Base-by-base conservation (phyloP, 2,888 invertebrate species). In the Sycophila texana region DNA sequence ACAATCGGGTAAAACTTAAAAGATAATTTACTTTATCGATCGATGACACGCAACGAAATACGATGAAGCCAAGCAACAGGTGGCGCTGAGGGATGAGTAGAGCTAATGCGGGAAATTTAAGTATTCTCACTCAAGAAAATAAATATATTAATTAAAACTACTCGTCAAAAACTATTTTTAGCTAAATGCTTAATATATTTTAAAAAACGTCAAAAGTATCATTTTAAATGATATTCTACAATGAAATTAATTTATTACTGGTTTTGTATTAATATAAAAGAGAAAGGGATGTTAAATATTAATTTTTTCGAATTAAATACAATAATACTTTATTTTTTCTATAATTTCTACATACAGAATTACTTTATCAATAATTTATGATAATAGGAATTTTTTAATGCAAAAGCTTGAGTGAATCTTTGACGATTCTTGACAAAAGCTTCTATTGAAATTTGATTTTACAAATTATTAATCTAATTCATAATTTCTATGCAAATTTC, bases 251-350 rank as follows among this genome's bases (percentile, higher is more conserved):
- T 39, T 39, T 1, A 1, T 39, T 39, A 10, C 1, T 39, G 39
- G 1, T 39, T 39, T 39, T 39, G n/a, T 39, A 39, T 39, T 39
- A 39, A 7, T 10, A 39, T 7, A 63, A 47, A 47, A 13, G 10
- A 18, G 39, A 18, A 16, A 18, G 63, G 63, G 58, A 49, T 53
- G 2, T 22, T 55, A 75, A 74, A 57, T 75, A 60, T 30, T 63
- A 68, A 66, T 55, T 39, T 13, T n/a, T 16, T 20, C 55, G 10
- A 65, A n/a, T 79, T 86, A 85, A 86, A 84, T 87, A 85, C 85
- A 87, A 86, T 88, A 86, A 86, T 87, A 87, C 83, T 87, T 88
- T 86, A 88, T 88, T 86, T 81, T 39, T 85, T 83, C 85, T 86
- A 86, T 83, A 85, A 82, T 81, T 84, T 83, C 83, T 86, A 87